phyloP scores from a whole-genome alignment of 2,797 vertebrate genomes.

The Hylomyscus alleni region DNA sequence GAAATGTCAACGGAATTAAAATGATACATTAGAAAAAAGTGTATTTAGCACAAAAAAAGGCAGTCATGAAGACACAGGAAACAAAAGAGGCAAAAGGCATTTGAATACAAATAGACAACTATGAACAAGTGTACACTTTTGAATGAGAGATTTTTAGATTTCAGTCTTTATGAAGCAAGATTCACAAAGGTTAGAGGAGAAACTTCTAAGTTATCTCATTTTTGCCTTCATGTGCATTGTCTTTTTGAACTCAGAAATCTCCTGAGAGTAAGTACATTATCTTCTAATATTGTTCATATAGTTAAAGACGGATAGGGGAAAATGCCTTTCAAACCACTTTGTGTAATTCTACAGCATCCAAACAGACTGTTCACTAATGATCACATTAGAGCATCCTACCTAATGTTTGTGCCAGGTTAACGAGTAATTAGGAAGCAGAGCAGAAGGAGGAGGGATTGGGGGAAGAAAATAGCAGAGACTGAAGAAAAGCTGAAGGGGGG shows the following conservation, averaged over 20 bases:
- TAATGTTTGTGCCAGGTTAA: conserved; percentile 35
- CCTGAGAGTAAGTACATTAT: conserved; percentile 55
- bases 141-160: conserved; percentile 45
- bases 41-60: conserved; percentile 5
- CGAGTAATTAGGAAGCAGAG: conserved; percentile 12
- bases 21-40: background rate
- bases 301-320: conserved; percentile 19
- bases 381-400: conserved; percentile 6
- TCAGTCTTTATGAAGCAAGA: background rate
- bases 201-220: conserved; percentile 6
- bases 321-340: conserved; percentile 18
- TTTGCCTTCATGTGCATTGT: conserved; percentile 5
- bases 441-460: background rate
- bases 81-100: background rate
- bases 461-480: background rate
- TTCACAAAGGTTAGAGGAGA: background rate
- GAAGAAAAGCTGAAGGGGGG: accelerated
- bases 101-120: conserved; percentile 29
- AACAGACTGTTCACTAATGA: conserved; percentile 36
- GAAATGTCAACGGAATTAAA: conserved; percentile 34
- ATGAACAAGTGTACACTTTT: background rate
- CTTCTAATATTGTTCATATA: conserved; percentile 3
- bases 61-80: background rate
- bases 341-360: background rate
- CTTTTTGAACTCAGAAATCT: conserved; percentile 44